These are phyloP conservation scores for Harlomillsia oculata DNA, from an alignment of 1,140 invertebrate genomes.

Conservation along the genomic window DNA sequence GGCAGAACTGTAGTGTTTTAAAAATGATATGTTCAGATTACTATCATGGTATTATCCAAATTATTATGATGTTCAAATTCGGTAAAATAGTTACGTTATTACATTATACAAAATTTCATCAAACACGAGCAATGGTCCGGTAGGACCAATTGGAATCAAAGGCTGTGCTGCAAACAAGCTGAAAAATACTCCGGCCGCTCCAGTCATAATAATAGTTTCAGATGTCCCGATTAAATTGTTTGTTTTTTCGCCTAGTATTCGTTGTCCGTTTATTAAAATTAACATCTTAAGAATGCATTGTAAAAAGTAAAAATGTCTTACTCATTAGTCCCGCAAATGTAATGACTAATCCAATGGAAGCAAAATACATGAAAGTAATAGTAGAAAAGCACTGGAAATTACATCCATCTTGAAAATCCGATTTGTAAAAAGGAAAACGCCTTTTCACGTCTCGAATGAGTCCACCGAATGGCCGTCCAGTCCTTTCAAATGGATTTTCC, in stretches of 20 bases:
- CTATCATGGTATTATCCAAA: not conserved
- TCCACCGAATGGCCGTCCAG: slow-evolving; percentile 69
- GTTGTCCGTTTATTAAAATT: too few relatives aligned
- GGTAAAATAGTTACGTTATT: slow-evolving; percentile 26
- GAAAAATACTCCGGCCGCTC: slow-evolving; percentile 76
- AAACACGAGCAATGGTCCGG: slow-evolving; percentile 84
- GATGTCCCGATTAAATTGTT: slow-evolving; percentile 81
- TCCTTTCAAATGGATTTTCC: slow-evolving; percentile 62
- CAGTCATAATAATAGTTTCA: slow-evolving; percentile 78
- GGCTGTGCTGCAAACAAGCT: slow-evolving; percentile 79
- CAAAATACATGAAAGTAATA: slow-evolving; percentile 93
- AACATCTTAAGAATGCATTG: too few relatives aligned
- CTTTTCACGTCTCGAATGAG: slow-evolving; percentile 77
- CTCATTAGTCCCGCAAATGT: slow-evolving; percentile 88
- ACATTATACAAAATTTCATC: slow-evolving; percentile 75
- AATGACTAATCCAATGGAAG: slow-evolving; percentile 84
- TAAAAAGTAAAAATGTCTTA: slow-evolving; percentile 36
- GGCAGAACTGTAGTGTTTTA: slow-evolving; percentile 58
- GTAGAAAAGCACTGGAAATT: slow-evolving; percentile 79
- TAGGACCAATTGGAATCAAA: slow-evolving; percentile 83
- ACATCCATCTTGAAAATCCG: slow-evolving; percentile 76
- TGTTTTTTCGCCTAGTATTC: slow-evolving; percentile 75
- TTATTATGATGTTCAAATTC: not conserved
- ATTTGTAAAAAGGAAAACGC: slow-evolving; percentile 72
- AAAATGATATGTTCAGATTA: not conserved